A percentile compares a stretch with the other conserved stretches of the same genome.
These are phyloP conservation scores for Cistogaster globosa DNA, from an alignment of 2,888 invertebrate genomes.

Conservation along the genomic window DNA sequence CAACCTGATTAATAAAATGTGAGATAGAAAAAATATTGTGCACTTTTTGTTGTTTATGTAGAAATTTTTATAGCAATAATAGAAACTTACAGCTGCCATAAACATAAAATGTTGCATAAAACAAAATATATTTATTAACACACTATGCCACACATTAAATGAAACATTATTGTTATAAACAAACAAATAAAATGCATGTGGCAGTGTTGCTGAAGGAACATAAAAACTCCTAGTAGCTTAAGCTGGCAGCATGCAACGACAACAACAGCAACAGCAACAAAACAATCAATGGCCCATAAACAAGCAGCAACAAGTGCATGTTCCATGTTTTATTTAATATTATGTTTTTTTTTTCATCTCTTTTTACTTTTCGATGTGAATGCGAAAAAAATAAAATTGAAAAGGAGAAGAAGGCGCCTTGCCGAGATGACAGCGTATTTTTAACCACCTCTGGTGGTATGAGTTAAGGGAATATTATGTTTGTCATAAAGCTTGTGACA, in stretches of 20 bases:
- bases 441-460: conserved; percentile 38
- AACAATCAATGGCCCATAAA: conserved; percentile 66
- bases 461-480: conserved; percentile 30
- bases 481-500: conserved; percentile 45
- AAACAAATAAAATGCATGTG: conserved; percentile 50
- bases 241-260: conserved; percentile 37
- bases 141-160: conserved; percentile 68
- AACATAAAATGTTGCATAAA: conserved; percentile 23
- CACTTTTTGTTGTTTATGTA: too few relatives aligned
- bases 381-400: conserved; percentile 30
- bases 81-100: not conserved
- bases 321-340: conserved; percentile 4
- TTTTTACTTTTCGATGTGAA: conserved; percentile 29
- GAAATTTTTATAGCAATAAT: conserved; percentile 21
- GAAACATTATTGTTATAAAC: conserved; percentile 67
- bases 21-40: too few relatives aligned
- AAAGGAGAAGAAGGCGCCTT: conserved; percentile 62
- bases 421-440: conserved; percentile 46
- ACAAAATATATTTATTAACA: conserved; percentile 60
- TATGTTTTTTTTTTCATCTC: not conserved
- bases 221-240: conserved; percentile 14
- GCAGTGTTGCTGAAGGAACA: conserved; percentile 14
- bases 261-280: conserved; percentile 32
- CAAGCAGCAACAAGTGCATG: conserved; percentile 67
- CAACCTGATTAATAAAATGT: too few relatives aligned